Evolutionary conservation across 2,797 vertebrate species (phyloP).

Genomic region (Dryobates pubescens): DNA sequence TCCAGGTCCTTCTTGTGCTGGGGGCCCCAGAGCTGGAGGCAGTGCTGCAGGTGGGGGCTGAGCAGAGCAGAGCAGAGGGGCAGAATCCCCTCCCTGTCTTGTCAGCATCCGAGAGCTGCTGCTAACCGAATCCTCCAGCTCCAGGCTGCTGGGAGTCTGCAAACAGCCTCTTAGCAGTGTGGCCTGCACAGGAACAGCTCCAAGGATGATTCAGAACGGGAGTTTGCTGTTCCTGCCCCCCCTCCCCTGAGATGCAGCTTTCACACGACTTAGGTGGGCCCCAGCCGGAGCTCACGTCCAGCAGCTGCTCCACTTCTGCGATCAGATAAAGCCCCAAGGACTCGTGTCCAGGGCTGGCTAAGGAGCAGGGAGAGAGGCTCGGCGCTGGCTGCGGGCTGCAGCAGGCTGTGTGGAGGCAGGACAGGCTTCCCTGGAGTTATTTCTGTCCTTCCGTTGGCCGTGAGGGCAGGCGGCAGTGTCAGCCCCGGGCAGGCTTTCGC

Average conservation of each 20-base stretch:
- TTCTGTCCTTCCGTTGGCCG: constrained; percentile 50
- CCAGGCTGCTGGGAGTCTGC: background rate
- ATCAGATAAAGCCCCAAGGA: constrained; percentile 23
- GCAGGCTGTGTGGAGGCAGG: background rate
- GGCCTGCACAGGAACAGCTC: constrained; percentile 29
- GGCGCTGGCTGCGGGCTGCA: constrained; percentile 17
- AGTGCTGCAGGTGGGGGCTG: no score
- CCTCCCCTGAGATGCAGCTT: background rate
- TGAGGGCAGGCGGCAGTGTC: constrained; percentile 44
- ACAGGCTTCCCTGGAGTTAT: constrained; percentile 59
- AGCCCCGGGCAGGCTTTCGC: constrained; percentile 40
- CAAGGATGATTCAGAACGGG: constrained; percentile 24
- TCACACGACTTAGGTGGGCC: constrained; percentile 63
- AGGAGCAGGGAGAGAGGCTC: background rate
- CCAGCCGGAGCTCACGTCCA: background rate
- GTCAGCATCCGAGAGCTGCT: background rate
- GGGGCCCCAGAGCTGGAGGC: no score
- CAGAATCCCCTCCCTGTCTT: background rate
- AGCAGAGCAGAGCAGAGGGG: no score
- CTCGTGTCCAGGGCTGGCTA: background rate
- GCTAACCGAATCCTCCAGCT: background rate
- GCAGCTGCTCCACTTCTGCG: constrained; percentile 35
- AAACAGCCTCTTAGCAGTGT: background rate
- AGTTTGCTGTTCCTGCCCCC: background rate
- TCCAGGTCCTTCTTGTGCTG: no score